These are phyloP conservation scores for Xestia xanthographa DNA, from an alignment of 2,888 invertebrate genomes.

Conservation along the genomic window DNA sequence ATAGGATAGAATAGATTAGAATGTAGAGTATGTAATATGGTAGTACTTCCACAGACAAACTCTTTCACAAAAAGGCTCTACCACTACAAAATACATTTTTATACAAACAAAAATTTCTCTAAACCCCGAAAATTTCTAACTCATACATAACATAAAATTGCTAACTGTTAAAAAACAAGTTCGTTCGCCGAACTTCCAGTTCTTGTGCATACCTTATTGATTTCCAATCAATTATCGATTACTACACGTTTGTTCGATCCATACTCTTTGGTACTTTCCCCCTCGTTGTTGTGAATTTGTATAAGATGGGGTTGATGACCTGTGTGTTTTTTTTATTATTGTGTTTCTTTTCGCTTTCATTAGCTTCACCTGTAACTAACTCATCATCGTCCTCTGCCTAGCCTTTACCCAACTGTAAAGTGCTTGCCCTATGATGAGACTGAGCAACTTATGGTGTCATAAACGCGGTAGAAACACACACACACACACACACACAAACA, in stretches of 20 bases:
- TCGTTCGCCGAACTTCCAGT: conserved; percentile 34
- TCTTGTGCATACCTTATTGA: conserved; percentile 11
- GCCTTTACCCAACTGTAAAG: too few relatives aligned
- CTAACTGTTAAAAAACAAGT: conserved; percentile 42
- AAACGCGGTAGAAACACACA: too few relatives aligned
- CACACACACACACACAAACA: too few relatives aligned
- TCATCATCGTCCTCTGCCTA: too few relatives aligned
- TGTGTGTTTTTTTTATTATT: not conserved
- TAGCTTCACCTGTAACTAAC: too few relatives aligned
- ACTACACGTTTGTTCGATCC: conserved; percentile 22
- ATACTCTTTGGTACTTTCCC: conserved; percentile 41
- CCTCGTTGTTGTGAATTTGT: conserved; percentile 22
- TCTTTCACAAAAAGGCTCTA: not conserved
- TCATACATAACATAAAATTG: conserved; percentile 52
- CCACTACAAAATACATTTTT: not conserved
- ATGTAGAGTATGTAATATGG: too few relatives aligned
- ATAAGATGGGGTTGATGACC: conserved; percentile 25
- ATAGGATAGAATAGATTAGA: too few relatives aligned
- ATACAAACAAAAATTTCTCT: conserved; percentile 46
- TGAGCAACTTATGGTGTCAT: too few relatives aligned
- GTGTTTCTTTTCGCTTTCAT: too few relatives aligned
- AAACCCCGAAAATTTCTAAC: conserved; percentile 39
- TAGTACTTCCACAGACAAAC: not conserved
- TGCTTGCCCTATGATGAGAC: too few relatives aligned
- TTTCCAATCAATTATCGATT: conserved; percentile 56